Conservation (phyloP, 1,140 invertebrate species). For the Pogonus chalceus region DNA sequence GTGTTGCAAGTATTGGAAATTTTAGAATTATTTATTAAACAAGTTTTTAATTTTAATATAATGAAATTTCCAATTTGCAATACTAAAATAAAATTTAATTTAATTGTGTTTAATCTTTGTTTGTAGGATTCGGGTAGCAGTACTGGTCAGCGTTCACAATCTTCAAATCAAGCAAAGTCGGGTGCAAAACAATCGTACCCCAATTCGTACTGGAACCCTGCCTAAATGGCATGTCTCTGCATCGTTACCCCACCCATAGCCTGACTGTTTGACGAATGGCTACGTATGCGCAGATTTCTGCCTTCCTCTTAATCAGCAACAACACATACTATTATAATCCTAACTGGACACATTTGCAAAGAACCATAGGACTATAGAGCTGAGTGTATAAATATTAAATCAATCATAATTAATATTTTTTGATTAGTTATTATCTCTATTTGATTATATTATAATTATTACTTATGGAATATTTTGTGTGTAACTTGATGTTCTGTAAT, state of each 20-base stretch:
- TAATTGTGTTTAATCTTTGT: too few relatives aligned
- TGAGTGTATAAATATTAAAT: constrained; percentile 4
- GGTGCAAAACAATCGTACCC: constrained; percentile 53
- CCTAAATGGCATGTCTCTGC: constrained; percentile 23
- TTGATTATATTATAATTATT: background rate
- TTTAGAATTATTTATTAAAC: too few relatives aligned
- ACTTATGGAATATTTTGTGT: background rate
- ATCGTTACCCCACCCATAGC: too few relatives aligned
- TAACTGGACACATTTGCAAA: background rate
- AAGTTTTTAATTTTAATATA: too few relatives aligned
- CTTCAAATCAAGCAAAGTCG: constrained; percentile 55
- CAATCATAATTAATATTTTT: background rate
- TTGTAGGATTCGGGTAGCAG: constrained; percentile 53
- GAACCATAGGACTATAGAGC: constrained; percentile 5
- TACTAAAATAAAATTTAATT: too few relatives aligned
- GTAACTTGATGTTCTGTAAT: constrained; percentile 3
- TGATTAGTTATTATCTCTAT: background rate
- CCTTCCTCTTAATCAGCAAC: background rate
- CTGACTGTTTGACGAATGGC: too few relatives aligned
- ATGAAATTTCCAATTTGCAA: too few relatives aligned
- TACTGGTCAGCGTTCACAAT: constrained; percentile 54
- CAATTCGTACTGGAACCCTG: constrained; percentile 47
- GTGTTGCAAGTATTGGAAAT: too few relatives aligned
- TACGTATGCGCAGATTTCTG: background rate
- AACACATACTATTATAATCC: background rate